These are phyloP conservation scores for Lineus longissimus DNA, from an alignment of 1,140 invertebrate genomes.

Conservation along the genomic window DNA sequence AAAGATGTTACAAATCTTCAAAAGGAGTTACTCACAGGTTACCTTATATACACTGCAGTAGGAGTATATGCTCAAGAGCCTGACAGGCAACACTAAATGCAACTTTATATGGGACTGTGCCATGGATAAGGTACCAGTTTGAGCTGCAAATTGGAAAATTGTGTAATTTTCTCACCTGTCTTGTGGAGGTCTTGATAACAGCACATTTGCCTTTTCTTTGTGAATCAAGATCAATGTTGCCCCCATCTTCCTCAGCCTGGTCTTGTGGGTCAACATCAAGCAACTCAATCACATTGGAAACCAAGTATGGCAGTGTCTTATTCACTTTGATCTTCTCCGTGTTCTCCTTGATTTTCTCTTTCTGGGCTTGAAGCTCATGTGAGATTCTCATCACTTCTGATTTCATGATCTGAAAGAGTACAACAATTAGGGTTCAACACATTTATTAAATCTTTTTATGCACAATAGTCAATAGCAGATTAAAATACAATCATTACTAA, in stretches of 20 bases:
- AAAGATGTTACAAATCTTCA: no score
- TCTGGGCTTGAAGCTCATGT: slow-evolving; percentile 93
- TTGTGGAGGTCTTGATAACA: slow-evolving; percentile 98
- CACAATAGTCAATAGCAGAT: not conserved
- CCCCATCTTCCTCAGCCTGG: slow-evolving; percentile 94
- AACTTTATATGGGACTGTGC: no score
- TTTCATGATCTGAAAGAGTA: slow-evolving; percentile 81
- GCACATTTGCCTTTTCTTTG: slow-evolving; percentile 99
- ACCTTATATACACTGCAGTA: slow-evolving; percentile 6
- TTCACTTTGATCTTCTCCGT: slow-evolving; percentile 99
- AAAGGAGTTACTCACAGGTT: slow-evolving; percentile 3
- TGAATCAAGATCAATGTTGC: slow-evolving; percentile 96
- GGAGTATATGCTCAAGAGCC: no score
- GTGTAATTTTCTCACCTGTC: slow-evolving; percentile 70
- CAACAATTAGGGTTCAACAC: not conserved
- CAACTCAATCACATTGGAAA: slow-evolving; percentile 98
- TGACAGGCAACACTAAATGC: no score
- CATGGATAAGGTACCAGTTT: no score
- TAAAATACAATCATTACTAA: not conserved
- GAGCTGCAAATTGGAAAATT: no score
- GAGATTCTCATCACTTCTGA: slow-evolving; percentile 96
- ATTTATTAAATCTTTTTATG: not conserved
- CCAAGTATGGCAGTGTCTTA: slow-evolving; percentile 97
- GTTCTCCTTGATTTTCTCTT: slow-evolving; percentile 98
- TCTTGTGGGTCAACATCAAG: slow-evolving; percentile 90